Evolutionary conservation across 2,113 vertebrate species (phyloP).

Genomic region (Phylloscopus whistleri): DNA sequence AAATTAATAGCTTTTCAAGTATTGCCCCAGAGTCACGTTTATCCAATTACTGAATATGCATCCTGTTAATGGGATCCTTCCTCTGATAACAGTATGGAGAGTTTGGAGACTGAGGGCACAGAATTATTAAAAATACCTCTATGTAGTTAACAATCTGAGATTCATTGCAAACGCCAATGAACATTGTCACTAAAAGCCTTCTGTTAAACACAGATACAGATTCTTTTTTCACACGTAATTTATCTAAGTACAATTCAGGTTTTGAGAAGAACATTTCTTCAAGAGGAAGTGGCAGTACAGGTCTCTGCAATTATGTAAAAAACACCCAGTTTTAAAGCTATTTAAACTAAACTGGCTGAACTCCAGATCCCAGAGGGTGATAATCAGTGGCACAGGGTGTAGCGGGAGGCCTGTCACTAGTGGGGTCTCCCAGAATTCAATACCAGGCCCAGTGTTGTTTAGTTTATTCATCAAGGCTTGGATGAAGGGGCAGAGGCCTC

Average conservation of each 20-base stretch:
- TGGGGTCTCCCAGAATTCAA: too few species aligned
- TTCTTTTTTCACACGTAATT: conserved; percentile 68
- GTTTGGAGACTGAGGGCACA: conserved; percentile 50
- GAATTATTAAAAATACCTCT: conserved; percentile 62
- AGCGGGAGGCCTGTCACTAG: too few species aligned
- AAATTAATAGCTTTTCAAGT: conserved; percentile 70
- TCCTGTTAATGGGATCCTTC: conserved; percentile 72
- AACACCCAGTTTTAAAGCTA: too few species aligned
- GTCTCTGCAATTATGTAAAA: conserved; percentile 66
- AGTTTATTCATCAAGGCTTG: too few species aligned
- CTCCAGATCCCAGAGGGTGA: too few species aligned
- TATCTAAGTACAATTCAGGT: conserved; percentile 43
- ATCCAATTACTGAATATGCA: conserved; percentile 66
- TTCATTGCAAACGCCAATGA: conserved; percentile 76
- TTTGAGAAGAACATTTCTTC: conserved; percentile 71
- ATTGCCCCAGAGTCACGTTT: conserved; percentile 76
- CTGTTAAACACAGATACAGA: conserved; percentile 35
- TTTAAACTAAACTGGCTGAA: too few species aligned
- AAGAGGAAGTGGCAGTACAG: conserved; percentile 64
- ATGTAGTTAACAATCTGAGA: conserved; percentile 49
- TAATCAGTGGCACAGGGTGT: too few species aligned
- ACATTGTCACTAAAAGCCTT: conserved; percentile 5
- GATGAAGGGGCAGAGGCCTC: too few species aligned
- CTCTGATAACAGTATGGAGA: conserved; percentile 40
- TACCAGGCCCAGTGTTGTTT: too few species aligned